Base-by-base conservation (phyloP, 2,888 invertebrate genomes). In the Subacronicta megacephala region DNA sequence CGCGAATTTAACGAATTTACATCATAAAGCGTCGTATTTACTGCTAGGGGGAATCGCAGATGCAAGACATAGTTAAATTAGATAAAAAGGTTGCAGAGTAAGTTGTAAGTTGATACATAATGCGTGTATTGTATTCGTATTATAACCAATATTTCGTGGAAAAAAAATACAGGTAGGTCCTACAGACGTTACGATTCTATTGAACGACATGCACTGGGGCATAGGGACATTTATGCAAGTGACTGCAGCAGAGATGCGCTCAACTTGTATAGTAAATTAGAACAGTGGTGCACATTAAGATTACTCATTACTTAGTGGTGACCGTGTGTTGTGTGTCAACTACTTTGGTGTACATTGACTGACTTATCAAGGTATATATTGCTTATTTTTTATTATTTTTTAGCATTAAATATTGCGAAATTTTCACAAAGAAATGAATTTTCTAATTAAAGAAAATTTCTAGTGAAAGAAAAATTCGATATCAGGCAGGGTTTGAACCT, bases 21-120 rank as follows among this genome's bases (percentile, higher is more conserved):
- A 38, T 16, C 35, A 23, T 65, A 56, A 44, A 46, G 46, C 12
- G 7, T 46, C 23, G 7, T 26, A 15, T 43, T 55, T 35, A 38
- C 37, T 40, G 10, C 38, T 18, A 17, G 15, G 1, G 42, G 36
- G 18, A 55, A 33, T 13, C 10, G 12, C 18, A 23, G 36, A 41
- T 31, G 40, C 23, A n/a, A 26, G 18, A 7, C 45, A 31, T n/a
- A 42, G 10, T 12, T 47, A 3, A 29, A 15, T 45, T 13, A 23
- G 6, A 18, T n/a, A 16, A 42, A 47, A 46, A 33, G 4, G 1
- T 16, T 17, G 12, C 3, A 4, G 6, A 6, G 4, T 33, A 12
- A n/a, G 7, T 36, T 41, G 31, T 51, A 40, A 50, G 23, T 4
- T n/a, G 29, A 41, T 35, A 18, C n/a, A 7, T 33, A 7, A n/a